phyloP scores from a whole-genome alignment of 2,888 invertebrate genomes.

The Bimastos eiseni region DNA sequence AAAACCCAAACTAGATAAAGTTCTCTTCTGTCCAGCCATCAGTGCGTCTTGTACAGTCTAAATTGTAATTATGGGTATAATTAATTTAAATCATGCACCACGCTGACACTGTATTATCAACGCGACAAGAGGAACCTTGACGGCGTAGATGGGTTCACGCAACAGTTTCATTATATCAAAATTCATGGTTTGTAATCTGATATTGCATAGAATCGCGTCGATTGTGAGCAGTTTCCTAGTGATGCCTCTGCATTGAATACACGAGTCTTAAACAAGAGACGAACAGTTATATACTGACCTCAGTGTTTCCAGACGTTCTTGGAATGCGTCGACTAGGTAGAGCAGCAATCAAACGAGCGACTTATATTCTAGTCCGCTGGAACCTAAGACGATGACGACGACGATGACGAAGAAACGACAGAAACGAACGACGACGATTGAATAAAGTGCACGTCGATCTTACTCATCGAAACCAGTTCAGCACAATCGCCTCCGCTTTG shows the following conservation, averaged over 20 bases:
- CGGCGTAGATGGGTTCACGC: no score
- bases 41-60: no score
- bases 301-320: neutral
- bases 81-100: no score
- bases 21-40: no score
- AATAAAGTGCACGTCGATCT: neutral
- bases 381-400: neutral
- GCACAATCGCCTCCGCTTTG: neutral
- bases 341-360: neutral
- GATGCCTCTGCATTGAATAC: neutral
- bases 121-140: no score
- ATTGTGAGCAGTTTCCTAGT: neutral
- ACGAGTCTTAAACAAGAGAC: neutral
- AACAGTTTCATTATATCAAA: neutral
- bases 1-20: no score
- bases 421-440: neutral
- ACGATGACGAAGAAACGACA: neutral
- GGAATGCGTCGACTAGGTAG: neutral
- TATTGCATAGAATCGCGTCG: neutral
- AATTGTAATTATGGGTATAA: no score
- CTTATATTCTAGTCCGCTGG: neutral
- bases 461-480: neutral
- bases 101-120: no score
- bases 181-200: neutral
- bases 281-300: neutral